Evolutionary conservation across 2,797 vertebrate genomes (phyloP).

Genomic region (Myotis myotis): DNA sequence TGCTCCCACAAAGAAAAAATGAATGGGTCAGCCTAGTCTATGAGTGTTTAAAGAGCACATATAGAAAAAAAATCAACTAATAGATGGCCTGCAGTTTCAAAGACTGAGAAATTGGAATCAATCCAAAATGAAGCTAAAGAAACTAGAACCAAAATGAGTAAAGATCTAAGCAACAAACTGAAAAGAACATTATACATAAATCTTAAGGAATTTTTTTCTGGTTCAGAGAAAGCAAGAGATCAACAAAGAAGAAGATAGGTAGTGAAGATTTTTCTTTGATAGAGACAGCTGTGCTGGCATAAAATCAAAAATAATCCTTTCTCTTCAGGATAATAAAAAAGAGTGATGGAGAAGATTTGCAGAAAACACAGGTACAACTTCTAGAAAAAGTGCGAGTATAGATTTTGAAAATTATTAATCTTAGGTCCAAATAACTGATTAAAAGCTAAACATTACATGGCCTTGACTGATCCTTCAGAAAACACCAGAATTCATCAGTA

Average conservation of each 20-base stretch:
- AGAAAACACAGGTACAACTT: not conserved
- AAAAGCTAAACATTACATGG: not conserved
- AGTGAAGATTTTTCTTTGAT: conserved; percentile 45
- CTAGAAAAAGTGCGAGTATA: not conserved
- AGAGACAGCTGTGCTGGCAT: conserved; percentile 55
- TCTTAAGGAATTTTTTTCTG: not conserved
- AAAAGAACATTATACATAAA: conserved; percentile 71
- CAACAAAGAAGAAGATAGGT: not conserved
- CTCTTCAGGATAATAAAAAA: conserved; percentile 57
- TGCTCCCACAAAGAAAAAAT: conserved; percentile 29
- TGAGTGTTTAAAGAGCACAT: conserved; percentile 17
- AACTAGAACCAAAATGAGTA: conserved; percentile 29
- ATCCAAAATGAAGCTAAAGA: conserved; percentile 25
- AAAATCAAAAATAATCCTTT: conserved; percentile 63
- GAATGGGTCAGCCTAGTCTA: not conserved
- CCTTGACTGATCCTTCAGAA: not conserved
- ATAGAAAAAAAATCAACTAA: not conserved
- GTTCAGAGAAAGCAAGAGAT: conserved; percentile 51
- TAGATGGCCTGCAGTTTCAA: conserved; percentile 33
- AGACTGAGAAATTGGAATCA: not conserved
- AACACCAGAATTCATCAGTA: not conserved
- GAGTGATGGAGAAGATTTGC: conserved; percentile 31
- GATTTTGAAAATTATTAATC: not conserved
- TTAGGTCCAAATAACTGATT: not conserved
- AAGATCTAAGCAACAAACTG: conserved; percentile 56